These are phyloP conservation scores for Sus cebifrons DNA, from an alignment of 2,797 vertebrate genomes.

Conservation along the genomic window DNA sequence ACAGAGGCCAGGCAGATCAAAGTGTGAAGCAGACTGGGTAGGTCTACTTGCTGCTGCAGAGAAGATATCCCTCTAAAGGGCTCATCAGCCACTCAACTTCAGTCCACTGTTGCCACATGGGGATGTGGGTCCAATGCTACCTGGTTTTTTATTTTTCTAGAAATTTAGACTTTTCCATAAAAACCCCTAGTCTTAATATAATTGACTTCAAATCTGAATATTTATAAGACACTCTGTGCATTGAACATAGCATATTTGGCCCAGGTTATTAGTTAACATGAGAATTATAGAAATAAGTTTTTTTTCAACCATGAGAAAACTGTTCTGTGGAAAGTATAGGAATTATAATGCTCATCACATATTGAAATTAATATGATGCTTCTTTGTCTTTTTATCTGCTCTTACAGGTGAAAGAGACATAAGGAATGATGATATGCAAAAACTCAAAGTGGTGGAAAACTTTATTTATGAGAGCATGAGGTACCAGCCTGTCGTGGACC, in stretches of 20 bases:
- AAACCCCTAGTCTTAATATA: conserved; percentile 32
- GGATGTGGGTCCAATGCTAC: not conserved
- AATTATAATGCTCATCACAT: not conserved
- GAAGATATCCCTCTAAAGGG: too few species aligned
- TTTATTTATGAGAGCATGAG: conserved; percentile 98
- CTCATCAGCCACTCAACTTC: too few species aligned
- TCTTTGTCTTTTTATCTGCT: conserved; percentile 31
- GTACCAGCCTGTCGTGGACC: conserved; percentile 97
- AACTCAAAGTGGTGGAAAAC: conserved; percentile 93
- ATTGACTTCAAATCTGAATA: conserved; percentile 25
- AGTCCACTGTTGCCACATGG: not conserved
- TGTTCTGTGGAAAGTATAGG: not conserved
- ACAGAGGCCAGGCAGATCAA: too few species aligned
- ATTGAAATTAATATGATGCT: not conserved
- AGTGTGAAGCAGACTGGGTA: too few species aligned
- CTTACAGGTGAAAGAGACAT: conserved; percentile 92
- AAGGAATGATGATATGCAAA: conserved; percentile 92
- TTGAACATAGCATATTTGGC: not conserved
- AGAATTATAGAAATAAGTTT: not conserved
- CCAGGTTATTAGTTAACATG: not conserved
- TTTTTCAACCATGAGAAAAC: conserved; percentile 15
- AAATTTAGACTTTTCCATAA: conserved; percentile 39
- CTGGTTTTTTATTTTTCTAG: conserved; percentile 20
- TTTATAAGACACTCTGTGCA: not conserved
- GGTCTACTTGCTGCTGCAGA: too few species aligned